A percentile compares a stretch with the other conserved stretches of the same genome.
phyloP scores from a whole-genome alignment of 2,888 invertebrate species.

The Drosophila maculinotata region DNA sequence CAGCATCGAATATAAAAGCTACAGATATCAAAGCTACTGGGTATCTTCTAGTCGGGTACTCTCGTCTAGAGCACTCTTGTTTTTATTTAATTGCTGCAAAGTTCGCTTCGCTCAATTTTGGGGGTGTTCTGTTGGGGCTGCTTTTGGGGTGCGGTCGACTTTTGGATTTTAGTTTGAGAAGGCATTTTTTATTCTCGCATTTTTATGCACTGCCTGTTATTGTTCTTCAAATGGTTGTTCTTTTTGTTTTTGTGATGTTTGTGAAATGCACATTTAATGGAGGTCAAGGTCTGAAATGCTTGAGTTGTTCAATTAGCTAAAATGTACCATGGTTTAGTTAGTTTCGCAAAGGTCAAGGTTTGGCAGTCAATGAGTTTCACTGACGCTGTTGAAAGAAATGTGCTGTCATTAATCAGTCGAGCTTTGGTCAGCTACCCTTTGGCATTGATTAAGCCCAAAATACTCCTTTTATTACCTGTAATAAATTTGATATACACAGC shows the following conservation, averaged over 20 bases:
- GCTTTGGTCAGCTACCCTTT: slow-evolving; percentile 6
- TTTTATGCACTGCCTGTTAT: slow-evolving; percentile 20
- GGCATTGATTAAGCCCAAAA: slow-evolving; percentile 9
- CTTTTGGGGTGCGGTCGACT: slow-evolving; percentile 32
- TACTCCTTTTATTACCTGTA: background rate
- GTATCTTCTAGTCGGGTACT: background rate
- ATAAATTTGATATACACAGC: background rate
- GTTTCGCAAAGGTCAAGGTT: slow-evolving; percentile 45
- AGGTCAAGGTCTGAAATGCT: slow-evolving; percentile 59
- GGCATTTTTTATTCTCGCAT: slow-evolving; percentile 39
- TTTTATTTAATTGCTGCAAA: slow-evolving; percentile 33
- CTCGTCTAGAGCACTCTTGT: background rate
- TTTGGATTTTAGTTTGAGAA: slow-evolving; percentile 21
- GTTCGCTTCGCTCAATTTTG: slow-evolving; percentile 25
- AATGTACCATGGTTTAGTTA: slow-evolving; percentile 10
- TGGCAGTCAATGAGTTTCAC: slow-evolving; percentile 15
- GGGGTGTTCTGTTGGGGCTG: slow-evolving; percentile 9
- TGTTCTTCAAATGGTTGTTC: background rate
- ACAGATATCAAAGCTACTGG: no score
- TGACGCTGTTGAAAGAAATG: slow-evolving; percentile 22
- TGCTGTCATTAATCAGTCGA: slow-evolving; percentile 37
- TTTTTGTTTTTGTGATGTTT: slow-evolving; percentile 24
- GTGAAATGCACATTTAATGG: slow-evolving; percentile 51
- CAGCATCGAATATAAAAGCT: no score
- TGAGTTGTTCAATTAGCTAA: slow-evolving; percentile 56